Evolutionary conservation across 2,888 invertebrate species (phyloP).

Genomic region (Dolichomitus sp.): DNA sequence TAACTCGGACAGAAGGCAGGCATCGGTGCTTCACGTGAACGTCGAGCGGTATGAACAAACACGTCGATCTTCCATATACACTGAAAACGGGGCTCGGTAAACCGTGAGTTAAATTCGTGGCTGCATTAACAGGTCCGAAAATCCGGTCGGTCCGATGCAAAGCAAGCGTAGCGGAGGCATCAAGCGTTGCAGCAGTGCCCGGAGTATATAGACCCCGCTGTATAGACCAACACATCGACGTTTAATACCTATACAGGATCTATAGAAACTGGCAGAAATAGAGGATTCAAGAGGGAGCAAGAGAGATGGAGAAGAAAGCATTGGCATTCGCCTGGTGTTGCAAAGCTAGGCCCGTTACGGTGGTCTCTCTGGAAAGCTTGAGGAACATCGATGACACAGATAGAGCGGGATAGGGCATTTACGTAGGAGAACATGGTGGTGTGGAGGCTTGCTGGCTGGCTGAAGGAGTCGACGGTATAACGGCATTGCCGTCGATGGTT

Average conservation of each 20-base stretch:
- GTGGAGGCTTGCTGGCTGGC: conserved; percentile 34
- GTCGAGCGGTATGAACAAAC: conserved; percentile 1
- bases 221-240: background rate
- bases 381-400: conserved; percentile 46
- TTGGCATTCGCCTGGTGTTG: conserved; percentile 54
- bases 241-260: background rate
- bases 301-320: conserved; percentile 25
- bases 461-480: conserved; percentile 47
- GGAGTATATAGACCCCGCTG: background rate
- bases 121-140: conserved; percentile 47
- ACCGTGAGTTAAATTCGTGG: conserved; percentile 46
- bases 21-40: background rate
- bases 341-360: conserved; percentile 28
- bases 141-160: conserved; percentile 32
- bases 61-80: conserved; percentile 17
- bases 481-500: conserved; percentile 42
- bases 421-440: conserved; percentile 49
- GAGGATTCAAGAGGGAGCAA: background rate
- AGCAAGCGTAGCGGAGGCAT: conserved; percentile 4
- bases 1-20: conserved; percentile 36
- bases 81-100: conserved; percentile 14
- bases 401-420: conserved; percentile 60
- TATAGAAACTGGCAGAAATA: background rate
- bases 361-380: conserved; percentile 36
- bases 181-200: conserved; percentile 5